A percentile compares a stretch with the other conserved stretches of the same genome.
phyloP scores from a whole-genome alignment of 2,797 vertebrate species.

The Helarctos malayanus region DNA sequence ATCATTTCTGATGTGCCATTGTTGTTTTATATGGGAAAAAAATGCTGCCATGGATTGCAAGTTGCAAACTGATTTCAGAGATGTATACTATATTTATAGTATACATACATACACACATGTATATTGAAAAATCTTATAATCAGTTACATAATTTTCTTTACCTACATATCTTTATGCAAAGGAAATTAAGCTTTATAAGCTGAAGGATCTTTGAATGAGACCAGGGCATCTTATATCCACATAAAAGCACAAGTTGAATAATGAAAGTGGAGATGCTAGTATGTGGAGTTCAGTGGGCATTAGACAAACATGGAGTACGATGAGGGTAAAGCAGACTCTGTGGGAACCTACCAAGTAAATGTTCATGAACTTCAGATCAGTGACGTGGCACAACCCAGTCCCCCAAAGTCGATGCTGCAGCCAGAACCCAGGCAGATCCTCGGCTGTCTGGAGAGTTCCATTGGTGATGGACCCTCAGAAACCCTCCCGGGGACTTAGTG shows the following conservation, averaged over 20 bases:
- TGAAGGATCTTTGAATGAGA: neutral
- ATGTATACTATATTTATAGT: neutral
- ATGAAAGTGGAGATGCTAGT: neutral
- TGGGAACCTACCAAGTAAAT: neutral
- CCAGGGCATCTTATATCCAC: neutral
- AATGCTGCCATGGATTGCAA: neutral
- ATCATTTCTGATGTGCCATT: neutral
- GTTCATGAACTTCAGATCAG: neutral
- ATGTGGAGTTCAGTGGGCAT: too few species aligned
- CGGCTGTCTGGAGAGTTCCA: neutral
- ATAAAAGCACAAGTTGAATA: neutral
- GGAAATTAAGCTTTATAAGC: neutral
- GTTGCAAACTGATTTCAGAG: neutral
- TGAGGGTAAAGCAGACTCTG: too few species aligned
- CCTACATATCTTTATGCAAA: neutral
- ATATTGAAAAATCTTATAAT: neutral
- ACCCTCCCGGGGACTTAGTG: neutral
- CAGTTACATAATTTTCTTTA: neutral
- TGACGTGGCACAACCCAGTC: too few species aligned
- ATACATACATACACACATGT: neutral
- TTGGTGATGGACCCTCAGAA: neutral
- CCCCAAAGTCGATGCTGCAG: too few species aligned
- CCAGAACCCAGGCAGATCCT: neutral
- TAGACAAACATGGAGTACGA: neutral
- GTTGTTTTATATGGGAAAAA: neutral